Base-by-base conservation (phyloP, 2,888 invertebrate species). In the Parnassius smintheus region DNA sequence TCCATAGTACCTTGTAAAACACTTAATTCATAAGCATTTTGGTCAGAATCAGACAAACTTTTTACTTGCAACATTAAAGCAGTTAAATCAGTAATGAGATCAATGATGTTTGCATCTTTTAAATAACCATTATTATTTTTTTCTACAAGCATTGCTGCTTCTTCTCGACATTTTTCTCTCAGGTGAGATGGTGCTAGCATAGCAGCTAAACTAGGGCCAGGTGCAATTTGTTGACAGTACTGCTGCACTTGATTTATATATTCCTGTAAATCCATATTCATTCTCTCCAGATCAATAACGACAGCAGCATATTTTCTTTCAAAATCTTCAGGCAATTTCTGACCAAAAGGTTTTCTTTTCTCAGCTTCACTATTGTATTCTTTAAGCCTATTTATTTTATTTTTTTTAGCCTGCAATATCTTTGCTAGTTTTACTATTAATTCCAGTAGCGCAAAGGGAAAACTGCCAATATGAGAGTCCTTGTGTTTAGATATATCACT, bases 281-380 rank as follows among this genome's bases (percentile, higher is more conserved):
- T 94, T 76, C 95, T 95, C 78, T 98, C 98, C 73, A 99, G 93
- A 69, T 98, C 97, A 61, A 98, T 94, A 2, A 99, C 95, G 71
- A 94, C 93, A 67, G 95, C 94, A 12, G 98, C 98, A 91, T 99
- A 99, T 76, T 95, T 95, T 72, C 96, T 94, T 82, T 98, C 97
- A 83, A 98, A 99, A 77, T 98, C 98, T 66, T 96, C 95, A 4
- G 96, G 94, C 75, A 97, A 93, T 66, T 93, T 93, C 75, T 96
- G 94, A 44, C 96, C 95, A 80, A 95, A 96, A 0, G 96, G 96
- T 84, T 95, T 94, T 80, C 95, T 94, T 83, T 96, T 95, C 79
- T 99, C 98, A 0, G 97, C 98, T 82, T 97, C 96, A 65, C 96
- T 94, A 77, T 99, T 99, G 94, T 98, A 96, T 65, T 96, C 95